phyloP scores from a whole-genome alignment of 2,113 vertebrate genomes.

The Todiramphus chloris region DNA sequence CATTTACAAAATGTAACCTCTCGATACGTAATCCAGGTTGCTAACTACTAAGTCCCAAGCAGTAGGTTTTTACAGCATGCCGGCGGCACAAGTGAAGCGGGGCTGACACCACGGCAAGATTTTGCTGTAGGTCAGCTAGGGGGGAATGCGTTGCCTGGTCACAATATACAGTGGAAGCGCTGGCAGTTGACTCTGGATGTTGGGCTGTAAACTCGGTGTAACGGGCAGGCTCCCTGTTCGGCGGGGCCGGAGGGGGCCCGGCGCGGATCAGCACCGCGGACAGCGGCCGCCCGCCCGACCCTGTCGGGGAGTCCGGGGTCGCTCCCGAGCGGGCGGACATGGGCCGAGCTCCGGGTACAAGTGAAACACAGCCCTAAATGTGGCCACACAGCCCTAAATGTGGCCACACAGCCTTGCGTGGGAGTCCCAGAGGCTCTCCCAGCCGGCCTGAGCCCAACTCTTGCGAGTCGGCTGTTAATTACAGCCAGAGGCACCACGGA shows the following conservation, averaged over 20 bases:
- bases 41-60: too few relatives aligned
- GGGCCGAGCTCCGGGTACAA: neutral
- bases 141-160: accelerated
- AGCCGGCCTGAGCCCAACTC: neutral
- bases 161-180: accelerated
- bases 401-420: too few relatives aligned
- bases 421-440: neutral
- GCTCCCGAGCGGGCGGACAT: neutral
- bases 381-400: too few relatives aligned
- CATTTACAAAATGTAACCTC: neutral
- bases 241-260: accelerated
- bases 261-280: neutral
- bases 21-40: accelerated
- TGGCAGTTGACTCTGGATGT: accelerated
- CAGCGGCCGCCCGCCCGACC: neutral
- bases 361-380: neutral
- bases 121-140: neutral
- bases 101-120: accelerated
- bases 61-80: accelerated
- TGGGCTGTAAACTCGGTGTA: accelerated
- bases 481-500: neutral
- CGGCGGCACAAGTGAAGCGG: accelerated
- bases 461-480: neutral
- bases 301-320: neutral
- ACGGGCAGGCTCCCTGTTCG: accelerated